phyloP scores from a whole-genome alignment of 2,797 vertebrate species.

The Hydrophis major region DNA sequence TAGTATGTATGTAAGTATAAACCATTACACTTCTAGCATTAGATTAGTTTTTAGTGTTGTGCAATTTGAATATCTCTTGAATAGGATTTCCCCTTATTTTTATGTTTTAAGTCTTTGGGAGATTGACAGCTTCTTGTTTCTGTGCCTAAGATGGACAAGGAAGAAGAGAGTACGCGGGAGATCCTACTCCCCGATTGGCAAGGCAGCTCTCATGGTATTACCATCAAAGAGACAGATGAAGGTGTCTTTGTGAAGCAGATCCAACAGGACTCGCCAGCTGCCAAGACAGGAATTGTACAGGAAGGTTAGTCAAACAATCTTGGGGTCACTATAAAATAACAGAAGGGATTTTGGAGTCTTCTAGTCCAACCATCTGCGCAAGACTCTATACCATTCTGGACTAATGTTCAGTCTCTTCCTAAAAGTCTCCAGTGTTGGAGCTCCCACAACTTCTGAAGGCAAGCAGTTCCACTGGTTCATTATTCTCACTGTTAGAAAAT shows the following conservation, averaged over 20 bases:
- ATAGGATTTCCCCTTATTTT: not conserved
- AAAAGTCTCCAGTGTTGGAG: too few species aligned
- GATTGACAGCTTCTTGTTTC: not conserved
- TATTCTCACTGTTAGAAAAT: too few species aligned
- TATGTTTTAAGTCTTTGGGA: not conserved
- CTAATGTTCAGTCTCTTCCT: too few species aligned
- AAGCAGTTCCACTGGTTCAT: too few species aligned
- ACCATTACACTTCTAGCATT: not conserved
- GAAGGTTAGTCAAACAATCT: slow-evolving; percentile 76
- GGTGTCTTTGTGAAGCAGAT: slow-evolving; percentile 90
- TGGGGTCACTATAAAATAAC: not conserved
- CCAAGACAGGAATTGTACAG: slow-evolving; percentile 84
- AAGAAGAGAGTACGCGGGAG: slow-evolving; percentile 86
- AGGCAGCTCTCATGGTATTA: slow-evolving; percentile 87
- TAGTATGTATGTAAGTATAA: not conserved
- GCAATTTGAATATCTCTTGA: not conserved
- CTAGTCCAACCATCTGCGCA: not conserved
- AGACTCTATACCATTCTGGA: not conserved
- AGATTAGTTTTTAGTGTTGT: not conserved
- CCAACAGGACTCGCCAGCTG: slow-evolving; percentile 85
- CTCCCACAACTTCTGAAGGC: too few species aligned
- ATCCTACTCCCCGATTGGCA: slow-evolving; percentile 90
- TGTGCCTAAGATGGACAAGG: slow-evolving; percentile 82
- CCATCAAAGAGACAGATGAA: slow-evolving; percentile 82
- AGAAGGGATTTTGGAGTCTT: not conserved